Base-by-base conservation (phyloP, 1,140 invertebrate genomes). In the Sitobion miscanthi region DNA sequence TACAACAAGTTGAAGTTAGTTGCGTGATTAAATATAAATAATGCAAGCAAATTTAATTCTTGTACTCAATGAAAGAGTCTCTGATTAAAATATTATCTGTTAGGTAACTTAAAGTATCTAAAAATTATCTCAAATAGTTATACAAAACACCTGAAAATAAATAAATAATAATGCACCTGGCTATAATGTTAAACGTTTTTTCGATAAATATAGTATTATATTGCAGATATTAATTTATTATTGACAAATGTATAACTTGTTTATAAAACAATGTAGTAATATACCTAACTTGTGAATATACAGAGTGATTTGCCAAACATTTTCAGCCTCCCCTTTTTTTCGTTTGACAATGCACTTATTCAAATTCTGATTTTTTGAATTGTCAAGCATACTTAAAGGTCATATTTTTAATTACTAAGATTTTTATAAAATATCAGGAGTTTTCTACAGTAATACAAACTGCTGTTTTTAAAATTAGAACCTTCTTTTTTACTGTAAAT, bases 61-160 rank as follows among this genome's bases (percentile, higher is more conserved):
- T 23, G n/a, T 89, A 89, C 7, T 54, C 49, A 52, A 52, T 23
- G 87, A 54, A 89, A 89, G n/a, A 35, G 8, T 38, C 20, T 38
- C 23, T 89, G 49, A 52, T 89, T 54, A 54, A 52, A 52, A 45
- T 6, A 89, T 87, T 87, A 88, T 52, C 30, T 30, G 86, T 88
- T 52, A 52, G 49, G 49, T 17, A 9, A 23, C 11, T 87, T 0
- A 17, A 35, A 88, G 47, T 86, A 35, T 30, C 42, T 42, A 42
- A n/a, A 52, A 35, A 88, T 88, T 52, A n/a, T 49, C 17, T 88
- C 86, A 52, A 49, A 88, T 21, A 52, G 4, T 88, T 52, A 21
- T n/a, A 49, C 49, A 35, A 87, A 77, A 77, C 30, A n/a, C 17
- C 17, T 6, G 17, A 30, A n/a, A 77, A 77, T 0, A 77, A 77